Conservation (phyloP, 2,888 invertebrate species). For the Mimas tiliae region DNA sequence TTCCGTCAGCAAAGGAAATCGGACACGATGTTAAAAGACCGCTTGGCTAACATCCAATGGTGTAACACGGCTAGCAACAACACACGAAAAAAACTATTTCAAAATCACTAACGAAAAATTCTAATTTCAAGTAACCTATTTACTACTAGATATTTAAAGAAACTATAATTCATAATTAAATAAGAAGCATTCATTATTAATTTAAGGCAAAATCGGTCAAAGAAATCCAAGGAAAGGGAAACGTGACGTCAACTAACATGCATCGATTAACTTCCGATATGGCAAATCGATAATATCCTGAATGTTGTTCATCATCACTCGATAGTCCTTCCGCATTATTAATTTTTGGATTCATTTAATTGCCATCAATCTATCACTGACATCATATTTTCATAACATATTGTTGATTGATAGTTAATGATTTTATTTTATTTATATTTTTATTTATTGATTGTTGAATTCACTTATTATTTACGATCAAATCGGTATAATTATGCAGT, state of each 20-base stretch:
- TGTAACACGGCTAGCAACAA: constrained; percentile 15
- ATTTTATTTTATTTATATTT: constrained; percentile 11
- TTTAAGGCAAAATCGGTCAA: not conserved
- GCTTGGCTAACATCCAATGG: constrained; percentile 14
- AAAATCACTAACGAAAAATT: not conserved
- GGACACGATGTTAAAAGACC: constrained; percentile 17
- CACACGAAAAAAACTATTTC: constrained; percentile 4
- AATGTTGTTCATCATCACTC: constrained; percentile 7
- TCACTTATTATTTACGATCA: not conserved
- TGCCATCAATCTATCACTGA: constrained; percentile 1
- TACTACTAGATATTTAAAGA: not conserved
- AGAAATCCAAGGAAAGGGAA: not conserved
- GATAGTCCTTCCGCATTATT: constrained; percentile 11
- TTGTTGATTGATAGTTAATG: constrained; percentile 8
- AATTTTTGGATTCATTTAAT: not conserved
- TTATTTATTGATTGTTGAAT: not conserved
- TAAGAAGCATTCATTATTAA: not conserved
- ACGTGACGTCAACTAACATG: not conserved
- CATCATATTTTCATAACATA: not conserved
- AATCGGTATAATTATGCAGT: too few relatives aligned
- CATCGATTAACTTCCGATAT: not conserved
- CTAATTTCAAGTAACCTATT: not conserved
- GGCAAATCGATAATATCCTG: not conserved
- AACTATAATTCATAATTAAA: not conserved
- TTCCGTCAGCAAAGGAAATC: constrained; percentile 12